Evolutionary conservation across 2,888 invertebrate genomes (phyloP).

Genomic region (Sclerodermus sp.): DNA sequence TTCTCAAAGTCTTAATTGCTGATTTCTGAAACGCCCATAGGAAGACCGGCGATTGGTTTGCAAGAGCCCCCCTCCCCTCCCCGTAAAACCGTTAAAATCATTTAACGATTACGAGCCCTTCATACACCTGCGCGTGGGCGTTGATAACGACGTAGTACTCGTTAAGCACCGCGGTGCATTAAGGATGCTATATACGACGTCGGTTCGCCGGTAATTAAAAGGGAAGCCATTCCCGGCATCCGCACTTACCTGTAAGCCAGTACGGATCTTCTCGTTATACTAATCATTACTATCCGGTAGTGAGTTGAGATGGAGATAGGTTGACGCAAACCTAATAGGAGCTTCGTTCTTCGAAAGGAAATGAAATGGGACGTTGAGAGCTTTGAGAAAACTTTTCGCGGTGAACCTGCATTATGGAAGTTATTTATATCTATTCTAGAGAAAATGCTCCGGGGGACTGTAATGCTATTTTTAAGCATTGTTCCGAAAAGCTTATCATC

Average conservation of each 20-base stretch:
- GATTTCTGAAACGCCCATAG: not conserved
- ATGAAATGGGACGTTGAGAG: conserved; percentile 1
- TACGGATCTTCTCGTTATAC: conserved; percentile 30
- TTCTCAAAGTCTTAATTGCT: too few relatives aligned
- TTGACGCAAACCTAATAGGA: conserved; percentile 1
- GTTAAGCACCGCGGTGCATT: conserved; percentile 29
- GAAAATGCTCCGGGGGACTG: too few relatives aligned
- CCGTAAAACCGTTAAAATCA: conserved; percentile 18
- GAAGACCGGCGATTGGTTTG: conserved; percentile 4
- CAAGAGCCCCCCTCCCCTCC: conserved; percentile 6
- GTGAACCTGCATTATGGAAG: too few relatives aligned
- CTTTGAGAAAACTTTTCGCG: not conserved
- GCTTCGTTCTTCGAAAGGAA: conserved; percentile 2
- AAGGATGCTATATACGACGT: conserved; percentile 10
- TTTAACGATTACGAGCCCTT: conserved; percentile 16
- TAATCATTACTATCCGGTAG: conserved; percentile 29
- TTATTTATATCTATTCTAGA: too few relatives aligned
- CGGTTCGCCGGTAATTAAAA: conserved; percentile 30
- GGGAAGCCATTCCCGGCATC: conserved; percentile 29
- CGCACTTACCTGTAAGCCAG: conserved; percentile 23
- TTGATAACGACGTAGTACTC: conserved; percentile 31
- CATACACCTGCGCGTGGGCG: conserved; percentile 7
- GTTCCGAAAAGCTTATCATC: too few relatives aligned
- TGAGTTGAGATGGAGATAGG: conserved; percentile 10
- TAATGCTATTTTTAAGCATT: too few relatives aligned